Base-by-base conservation (phyloP, 92 coral and sea anemone genomes). In the Heteractis magnifica region DNA sequence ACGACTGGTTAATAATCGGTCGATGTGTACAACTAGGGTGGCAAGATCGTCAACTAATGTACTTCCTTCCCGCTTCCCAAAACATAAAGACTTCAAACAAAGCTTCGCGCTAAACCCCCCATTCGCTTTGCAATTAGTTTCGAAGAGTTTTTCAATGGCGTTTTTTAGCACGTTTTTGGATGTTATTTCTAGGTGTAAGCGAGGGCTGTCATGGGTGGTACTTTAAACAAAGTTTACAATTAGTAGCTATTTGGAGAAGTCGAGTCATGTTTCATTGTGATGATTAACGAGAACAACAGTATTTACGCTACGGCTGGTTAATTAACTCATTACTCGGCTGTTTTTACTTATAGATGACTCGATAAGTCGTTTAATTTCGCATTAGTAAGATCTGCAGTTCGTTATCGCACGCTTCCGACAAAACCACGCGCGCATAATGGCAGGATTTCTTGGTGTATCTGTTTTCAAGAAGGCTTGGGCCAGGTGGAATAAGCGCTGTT, bases 291-390 rank as follows among this genome's bases (percentile, higher is more conserved):
- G 79, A 77, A 84, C 65, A 76, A 65, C 82, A 81, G 65, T 49
- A 75, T 64, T 71, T 64, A 75, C 88, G 77, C 83, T 56, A 59
- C 52, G 77, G 68, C 23, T 79, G 74, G 73, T 87, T 90, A 90
- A 90, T 90, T 87, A 90, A 90, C 86, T 81, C 93, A 80, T 85
- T 89, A 90, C 87, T 73, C 77, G 51, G 72, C 84, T 77, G 80
- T 87, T 90, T 79, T 64, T 79, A 78, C 77, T 87, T 64, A 81
- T 86, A 87, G 84, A 82, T 65, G 68, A 21, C 4, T 60, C 81
- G 85, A 87, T 87, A 84, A 90, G 82, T 84, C 87, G 89, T 90
- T 90, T 90, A 90, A 90, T 84, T 81, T 85, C 84, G 64, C 93
- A 88, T 90, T 90, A 87, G 50, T 77, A 53, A 11, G 82, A 4